Evolutionary conservation across 2,797 vertebrate genomes (phyloP), one percentile per base, ranked within the genome.

Genomic region (Graptemys geographica): DNA sequence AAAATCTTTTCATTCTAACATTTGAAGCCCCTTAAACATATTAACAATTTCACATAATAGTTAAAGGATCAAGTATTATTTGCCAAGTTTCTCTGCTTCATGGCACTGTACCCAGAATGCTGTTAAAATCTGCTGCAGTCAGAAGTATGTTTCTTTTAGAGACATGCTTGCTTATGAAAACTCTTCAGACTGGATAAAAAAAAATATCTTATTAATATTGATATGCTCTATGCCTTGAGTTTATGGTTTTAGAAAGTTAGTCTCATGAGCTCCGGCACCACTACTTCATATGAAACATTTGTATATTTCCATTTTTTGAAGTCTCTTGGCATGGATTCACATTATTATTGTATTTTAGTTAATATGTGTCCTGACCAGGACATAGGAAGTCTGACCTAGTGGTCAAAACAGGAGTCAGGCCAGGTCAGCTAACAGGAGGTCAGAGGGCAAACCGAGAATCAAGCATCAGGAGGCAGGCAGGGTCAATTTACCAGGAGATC

Each of bases 51-150:
- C 8, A 79, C 80, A 87, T 72, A 8, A 81, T 31, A 91, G 88
- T 52, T 44, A 85, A 95, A 96, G 33, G 28, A 89, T 93, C 83
- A 79, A 23, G 11, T 76, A 88, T 94, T 88, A 41, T 72, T 72
- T 37, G 16, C n/a, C 21, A 72, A 37, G 87, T 92, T 92, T 96
- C 33, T 90, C 90, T 11, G 1, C 83, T 95, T 94, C 41, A 81
- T 84, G 28, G 44, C 84, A 90, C 86, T 59, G 88, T 87, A 88
- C 1, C 0, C 28, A 84, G 69, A 92, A 86, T 84, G 33, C 72
- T 59, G 80, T 83, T 95, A 86, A 57, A 1, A 59, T 56, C 31
- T 84, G 76, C 59, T 81, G 28, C 49, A 84, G 9, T 41, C 37
- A 41, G 69, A 72, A 72, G 37, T 41, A 19, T 72, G n/a, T 72